A percentile compares a stretch with the other conserved stretches of the same genome.
Conservation (phyloP, 2,113 vertebrate species). For the Rhinopomastus cyanomelas region DNA sequence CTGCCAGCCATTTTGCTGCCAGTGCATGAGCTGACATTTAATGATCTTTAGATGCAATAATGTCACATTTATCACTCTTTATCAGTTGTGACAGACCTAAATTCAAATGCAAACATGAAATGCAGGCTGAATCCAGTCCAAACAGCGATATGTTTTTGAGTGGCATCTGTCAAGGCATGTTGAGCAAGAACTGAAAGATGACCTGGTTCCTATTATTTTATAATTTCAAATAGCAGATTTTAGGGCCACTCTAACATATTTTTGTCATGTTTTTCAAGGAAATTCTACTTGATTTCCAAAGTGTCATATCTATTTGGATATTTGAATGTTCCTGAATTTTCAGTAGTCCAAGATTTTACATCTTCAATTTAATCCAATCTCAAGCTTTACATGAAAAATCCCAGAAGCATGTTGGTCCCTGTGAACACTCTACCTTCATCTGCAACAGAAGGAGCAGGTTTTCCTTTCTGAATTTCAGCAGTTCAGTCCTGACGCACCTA, state of each 20-base stretch:
- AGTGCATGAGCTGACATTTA: conserved; percentile 86
- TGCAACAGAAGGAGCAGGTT: not conserved
- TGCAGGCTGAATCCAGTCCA: conserved; percentile 64
- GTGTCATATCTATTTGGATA: not conserved
- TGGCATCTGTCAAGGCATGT: conserved; percentile 35
- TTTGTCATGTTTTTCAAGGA: not conserved
- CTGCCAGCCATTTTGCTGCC: conserved; percentile 83
- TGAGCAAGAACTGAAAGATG: conserved; percentile 48
- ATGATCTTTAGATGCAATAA: conserved; percentile 85
- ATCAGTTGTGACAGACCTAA: conserved; percentile 78
- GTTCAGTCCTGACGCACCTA: not conserved
- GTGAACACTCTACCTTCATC: not conserved
- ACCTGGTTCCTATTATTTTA: conserved; percentile 1
- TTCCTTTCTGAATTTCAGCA: not conserved
- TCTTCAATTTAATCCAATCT: not conserved
- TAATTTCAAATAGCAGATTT: not conserved
- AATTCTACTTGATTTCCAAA: not conserved
- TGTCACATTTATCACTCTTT: conserved; percentile 84
- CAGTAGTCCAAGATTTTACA: not conserved
- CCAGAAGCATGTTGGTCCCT: not conserved
- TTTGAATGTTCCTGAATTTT: not conserved
- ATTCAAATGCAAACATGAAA: conserved; percentile 76
- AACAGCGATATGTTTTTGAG: conserved; percentile 59
- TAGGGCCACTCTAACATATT: not conserved
- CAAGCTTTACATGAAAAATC: not conserved